phyloP scores from a whole-genome alignment of 2,888 invertebrate species.

The Temnothorax ravouxi region DNA sequence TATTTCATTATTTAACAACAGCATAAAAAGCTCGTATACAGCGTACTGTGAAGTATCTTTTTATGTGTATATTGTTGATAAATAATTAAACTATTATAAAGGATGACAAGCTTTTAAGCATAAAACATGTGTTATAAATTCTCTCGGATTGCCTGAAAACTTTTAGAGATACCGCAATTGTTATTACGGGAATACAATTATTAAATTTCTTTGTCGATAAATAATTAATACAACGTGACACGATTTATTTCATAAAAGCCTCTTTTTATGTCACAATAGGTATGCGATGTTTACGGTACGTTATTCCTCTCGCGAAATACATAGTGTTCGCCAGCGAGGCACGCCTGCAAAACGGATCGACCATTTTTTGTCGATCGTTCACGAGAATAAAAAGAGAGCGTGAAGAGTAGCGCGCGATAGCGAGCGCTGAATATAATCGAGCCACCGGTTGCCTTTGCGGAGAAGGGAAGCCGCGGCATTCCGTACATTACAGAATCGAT shows the following conservation, averaged over 20 bases:
- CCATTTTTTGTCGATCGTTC: slow-evolving; percentile 43
- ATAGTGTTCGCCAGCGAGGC: slow-evolving; percentile 16
- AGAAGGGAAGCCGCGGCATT: slow-evolving; percentile 7
- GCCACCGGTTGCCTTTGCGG: slow-evolving; percentile 45
- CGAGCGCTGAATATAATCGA: slow-evolving; percentile 63
- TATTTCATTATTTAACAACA: slow-evolving; percentile 3
- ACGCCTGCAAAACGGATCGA: slow-evolving; percentile 44
- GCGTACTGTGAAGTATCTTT: not conserved
- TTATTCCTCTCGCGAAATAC: slow-evolving; percentile 40
- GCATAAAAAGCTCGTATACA: not conserved
- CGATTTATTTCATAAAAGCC: slow-evolving; percentile 18
- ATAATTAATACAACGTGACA: slow-evolving; percentile 33
- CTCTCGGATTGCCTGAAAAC: not conserved
- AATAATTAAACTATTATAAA: slow-evolving; percentile 30
- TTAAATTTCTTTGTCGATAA: slow-evolving; percentile 27
- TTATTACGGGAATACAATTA: not conserved
- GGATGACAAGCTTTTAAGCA: not conserved
- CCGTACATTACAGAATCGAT: slow-evolving; percentile 44
- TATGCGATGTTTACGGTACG: slow-evolving; percentile 28
- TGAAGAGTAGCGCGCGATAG: slow-evolving; percentile 50
- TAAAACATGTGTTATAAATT: slow-evolving; percentile 1
- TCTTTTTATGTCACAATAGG: slow-evolving; percentile 21
- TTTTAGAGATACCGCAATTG: slow-evolving; percentile 9
- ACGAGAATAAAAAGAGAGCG: slow-evolving; percentile 56
- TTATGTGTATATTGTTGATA: not conserved